These are phyloP conservation scores for Pristionchus fissidentatus DNA, from an alignment of 2,888 invertebrate genomes.

Conservation along the genomic window DNA sequence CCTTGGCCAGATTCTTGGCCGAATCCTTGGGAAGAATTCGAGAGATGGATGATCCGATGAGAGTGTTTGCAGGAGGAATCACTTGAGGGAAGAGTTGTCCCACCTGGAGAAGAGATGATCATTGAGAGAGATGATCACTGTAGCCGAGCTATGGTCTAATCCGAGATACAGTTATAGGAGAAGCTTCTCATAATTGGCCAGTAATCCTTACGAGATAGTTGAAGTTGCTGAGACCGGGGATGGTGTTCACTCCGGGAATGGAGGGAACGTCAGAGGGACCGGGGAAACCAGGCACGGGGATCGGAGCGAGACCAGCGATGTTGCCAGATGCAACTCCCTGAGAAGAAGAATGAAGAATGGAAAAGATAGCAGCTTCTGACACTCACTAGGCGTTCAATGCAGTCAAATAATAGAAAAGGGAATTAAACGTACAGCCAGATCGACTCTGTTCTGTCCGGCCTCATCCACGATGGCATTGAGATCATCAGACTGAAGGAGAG, in stretches of 20 bases:
- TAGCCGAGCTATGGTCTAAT: background rate
- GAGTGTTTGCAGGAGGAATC: slow-evolving; percentile 75
- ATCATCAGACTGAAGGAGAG: slow-evolving; percentile 68
- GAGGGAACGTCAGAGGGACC: slow-evolving; percentile 74
- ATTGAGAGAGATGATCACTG: background rate
- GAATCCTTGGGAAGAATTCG: slow-evolving; percentile 75
- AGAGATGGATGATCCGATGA: slow-evolving; percentile 75
- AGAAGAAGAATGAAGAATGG: background rate
- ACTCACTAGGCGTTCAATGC: background rate
- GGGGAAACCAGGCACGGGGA: slow-evolving; percentile 74
- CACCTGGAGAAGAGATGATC: slow-evolving; percentile 57
- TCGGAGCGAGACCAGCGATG: slow-evolving; percentile 75
- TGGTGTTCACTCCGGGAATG: slow-evolving; percentile 76
- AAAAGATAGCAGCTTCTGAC: background rate
- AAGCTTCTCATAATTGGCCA: background rate
- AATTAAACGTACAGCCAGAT: slow-evolving; percentile 54
- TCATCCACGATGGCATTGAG: slow-evolving; percentile 69
- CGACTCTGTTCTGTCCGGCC: slow-evolving; percentile 70
- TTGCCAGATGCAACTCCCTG: slow-evolving; percentile 65
- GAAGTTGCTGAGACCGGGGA: slow-evolving; percentile 76
- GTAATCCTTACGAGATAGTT: slow-evolving; percentile 71
- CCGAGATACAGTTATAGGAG: background rate
- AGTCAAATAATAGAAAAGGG: background rate
- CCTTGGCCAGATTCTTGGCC: slow-evolving; percentile 75
- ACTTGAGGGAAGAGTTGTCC: slow-evolving; percentile 76